Evolutionary conservation across 2,113 vertebrate genomes (phyloP).

Genomic region (Gavialis gangeticus): DNA sequence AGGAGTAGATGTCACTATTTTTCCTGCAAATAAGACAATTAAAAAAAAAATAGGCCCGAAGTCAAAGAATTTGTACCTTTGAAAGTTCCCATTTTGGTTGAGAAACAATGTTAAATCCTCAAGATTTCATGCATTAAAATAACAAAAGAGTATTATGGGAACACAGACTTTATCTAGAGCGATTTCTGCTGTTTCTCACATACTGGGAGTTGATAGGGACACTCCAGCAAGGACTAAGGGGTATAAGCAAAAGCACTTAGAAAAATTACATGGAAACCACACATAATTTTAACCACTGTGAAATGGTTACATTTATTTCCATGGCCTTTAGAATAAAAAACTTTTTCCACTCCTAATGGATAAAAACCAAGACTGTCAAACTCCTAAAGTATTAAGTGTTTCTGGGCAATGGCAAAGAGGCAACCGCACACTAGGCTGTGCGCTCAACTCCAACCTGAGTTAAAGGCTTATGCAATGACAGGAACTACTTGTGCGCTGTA

Average conservation of each 20-base stretch:
- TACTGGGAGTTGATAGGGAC: not conserved
- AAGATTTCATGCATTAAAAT: not conserved
- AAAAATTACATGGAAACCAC: slow-evolving; percentile 7
- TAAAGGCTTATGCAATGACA: slow-evolving; percentile 16
- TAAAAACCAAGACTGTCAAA: slow-evolving; percentile 1
- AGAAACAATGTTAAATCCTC: not conserved
- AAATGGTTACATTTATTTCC: slow-evolving; percentile 5
- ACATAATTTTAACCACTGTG: slow-evolving; percentile 3
- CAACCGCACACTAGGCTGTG: not conserved
- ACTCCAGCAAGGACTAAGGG: not conserved
- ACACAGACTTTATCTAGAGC: not conserved
- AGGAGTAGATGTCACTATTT: not conserved
- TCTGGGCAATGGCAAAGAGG: slow-evolving; percentile 17
- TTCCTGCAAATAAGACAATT: not conserved
- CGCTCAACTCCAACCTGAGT: not conserved
- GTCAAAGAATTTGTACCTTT: not conserved
- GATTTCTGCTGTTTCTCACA: not conserved
- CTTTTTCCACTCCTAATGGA: not conserved
- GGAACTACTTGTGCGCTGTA: not conserved
- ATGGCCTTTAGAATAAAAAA: not conserved
- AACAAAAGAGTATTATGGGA: too few species aligned
- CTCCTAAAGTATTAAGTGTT: slow-evolving; percentile 23
- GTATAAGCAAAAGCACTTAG: not conserved
- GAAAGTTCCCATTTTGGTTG: not conserved
- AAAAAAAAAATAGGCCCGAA: not conserved